A percentile compares a stretch with the other conserved stretches of the same genome.
Evolutionary conservation across 2,888 invertebrate genomes (phyloP).

Genomic region (Drosophila recens): DNA sequence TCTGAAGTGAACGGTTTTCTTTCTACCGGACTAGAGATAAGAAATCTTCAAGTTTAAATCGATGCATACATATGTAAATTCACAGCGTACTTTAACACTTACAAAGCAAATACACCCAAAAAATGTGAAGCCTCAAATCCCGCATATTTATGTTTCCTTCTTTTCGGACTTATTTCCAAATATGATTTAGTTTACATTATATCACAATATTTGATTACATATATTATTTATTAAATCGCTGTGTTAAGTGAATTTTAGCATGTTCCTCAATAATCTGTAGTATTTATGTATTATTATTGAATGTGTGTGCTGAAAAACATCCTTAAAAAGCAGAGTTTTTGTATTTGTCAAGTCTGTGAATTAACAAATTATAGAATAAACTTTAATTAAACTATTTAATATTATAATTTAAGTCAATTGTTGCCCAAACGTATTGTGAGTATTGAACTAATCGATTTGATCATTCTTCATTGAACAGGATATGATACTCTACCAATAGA

Average conservation of each 20-base stretch:
- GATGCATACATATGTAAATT: neutral
- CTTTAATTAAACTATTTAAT: neutral
- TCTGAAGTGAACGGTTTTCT: neutral
- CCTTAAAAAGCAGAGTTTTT: neutral
- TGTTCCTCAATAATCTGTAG: neutral
- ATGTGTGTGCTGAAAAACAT: neutral
- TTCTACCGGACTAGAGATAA: neutral
- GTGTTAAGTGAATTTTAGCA: neutral
- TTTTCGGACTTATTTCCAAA: neutral
- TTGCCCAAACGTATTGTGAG: neutral
- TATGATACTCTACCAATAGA: conserved; percentile 99
- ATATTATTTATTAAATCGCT: neutral
- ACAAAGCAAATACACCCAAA: neutral
- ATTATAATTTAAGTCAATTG: neutral
- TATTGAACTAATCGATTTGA: neutral
- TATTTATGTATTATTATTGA: neutral
- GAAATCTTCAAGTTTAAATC: neutral
- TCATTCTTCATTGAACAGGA: conserved; percentile 87
- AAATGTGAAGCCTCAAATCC: neutral
- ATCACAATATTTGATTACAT: neutral
- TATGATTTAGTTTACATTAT: neutral
- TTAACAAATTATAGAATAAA: neutral
- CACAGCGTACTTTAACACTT: neutral
- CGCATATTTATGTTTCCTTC: neutral
- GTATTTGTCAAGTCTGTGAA: neutral